Percentiles rank a stretch among this genome's conserved stretches.
phyloP scores from a whole-genome alignment of 2,888 invertebrate species.

The Anticlea derivata region DNA sequence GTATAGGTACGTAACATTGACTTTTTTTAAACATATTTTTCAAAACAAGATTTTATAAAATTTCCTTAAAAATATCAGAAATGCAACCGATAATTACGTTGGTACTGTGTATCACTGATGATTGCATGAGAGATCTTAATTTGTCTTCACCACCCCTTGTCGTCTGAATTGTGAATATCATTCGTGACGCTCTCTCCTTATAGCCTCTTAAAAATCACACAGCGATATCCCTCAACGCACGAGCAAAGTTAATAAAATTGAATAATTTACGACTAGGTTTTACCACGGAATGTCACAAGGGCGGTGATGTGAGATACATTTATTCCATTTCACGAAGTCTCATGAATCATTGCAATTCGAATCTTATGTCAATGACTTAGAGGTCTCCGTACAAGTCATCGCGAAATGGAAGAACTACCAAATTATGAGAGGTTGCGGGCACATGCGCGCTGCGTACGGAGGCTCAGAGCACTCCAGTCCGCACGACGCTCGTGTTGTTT shows the following conservation, averaged over 20 bases:
- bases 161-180: constrained; percentile 16
- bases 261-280: constrained; percentile 77
- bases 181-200: constrained; percentile 7
- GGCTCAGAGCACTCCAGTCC: constrained; percentile 64
- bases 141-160: background rate
- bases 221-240: constrained; percentile 56
- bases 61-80: too few species aligned
- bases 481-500: constrained; percentile 61
- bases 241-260: constrained; percentile 75
- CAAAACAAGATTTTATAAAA: too few species aligned
- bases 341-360: too few species aligned
- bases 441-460: constrained; percentile 61
- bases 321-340: too few species aligned
- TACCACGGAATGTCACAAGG: constrained; percentile 76
- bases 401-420: too few species aligned
- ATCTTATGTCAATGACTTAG: too few species aligned
- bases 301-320: constrained; percentile 79
- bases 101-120: constrained; percentile 3
- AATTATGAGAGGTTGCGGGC: constrained; percentile 74
- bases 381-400: too few species aligned
- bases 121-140: background rate
- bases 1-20: too few species aligned
- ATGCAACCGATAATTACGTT: too few species aligned
- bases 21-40: too few species aligned
- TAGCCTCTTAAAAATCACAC: constrained; percentile 49